phyloP scores from a whole-genome alignment of 2,797 vertebrate species.

The Iguana delicatissima region DNA sequence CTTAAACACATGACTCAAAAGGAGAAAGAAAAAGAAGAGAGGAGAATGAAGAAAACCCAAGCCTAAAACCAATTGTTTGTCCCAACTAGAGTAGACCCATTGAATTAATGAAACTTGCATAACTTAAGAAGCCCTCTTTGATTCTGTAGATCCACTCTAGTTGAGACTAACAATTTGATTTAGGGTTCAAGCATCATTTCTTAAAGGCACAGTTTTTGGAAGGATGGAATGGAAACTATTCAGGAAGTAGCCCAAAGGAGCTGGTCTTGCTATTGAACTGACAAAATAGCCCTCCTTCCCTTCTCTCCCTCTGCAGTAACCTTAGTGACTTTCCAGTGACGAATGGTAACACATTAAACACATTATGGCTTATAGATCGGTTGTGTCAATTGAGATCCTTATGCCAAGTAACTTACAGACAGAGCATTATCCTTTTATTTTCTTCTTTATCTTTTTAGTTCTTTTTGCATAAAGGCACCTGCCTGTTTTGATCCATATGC shows the following conservation, averaged over 20 bases:
- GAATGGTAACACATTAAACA: background rate
- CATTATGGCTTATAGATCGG: background rate
- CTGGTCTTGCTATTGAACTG: background rate
- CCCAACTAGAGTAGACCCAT: too few relatives aligned
- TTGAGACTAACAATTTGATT: too few relatives aligned
- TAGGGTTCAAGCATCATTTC: background rate
- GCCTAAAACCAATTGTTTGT: too few relatives aligned
- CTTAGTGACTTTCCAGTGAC: background rate
- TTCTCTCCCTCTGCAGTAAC: background rate
- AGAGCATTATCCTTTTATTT: background rate
- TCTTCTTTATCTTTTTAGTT: too few relatives aligned
- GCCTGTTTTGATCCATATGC: background rate
- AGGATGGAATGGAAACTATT: background rate
- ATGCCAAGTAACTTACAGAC: background rate
- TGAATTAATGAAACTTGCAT: too few relatives aligned
- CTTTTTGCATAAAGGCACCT: background rate
- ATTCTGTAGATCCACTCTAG: too few relatives aligned
- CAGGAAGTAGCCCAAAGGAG: background rate
- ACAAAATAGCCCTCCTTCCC: background rate
- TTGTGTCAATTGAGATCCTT: background rate
- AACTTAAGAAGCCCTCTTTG: too few relatives aligned
- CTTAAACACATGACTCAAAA: background rate
- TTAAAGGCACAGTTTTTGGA: background rate
- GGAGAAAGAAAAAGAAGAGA: background rate
- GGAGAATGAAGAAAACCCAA: background rate